Evolutionary conservation across 2,888 invertebrate species (phyloP).

Genomic region (Drosophila paracracens): DNA sequence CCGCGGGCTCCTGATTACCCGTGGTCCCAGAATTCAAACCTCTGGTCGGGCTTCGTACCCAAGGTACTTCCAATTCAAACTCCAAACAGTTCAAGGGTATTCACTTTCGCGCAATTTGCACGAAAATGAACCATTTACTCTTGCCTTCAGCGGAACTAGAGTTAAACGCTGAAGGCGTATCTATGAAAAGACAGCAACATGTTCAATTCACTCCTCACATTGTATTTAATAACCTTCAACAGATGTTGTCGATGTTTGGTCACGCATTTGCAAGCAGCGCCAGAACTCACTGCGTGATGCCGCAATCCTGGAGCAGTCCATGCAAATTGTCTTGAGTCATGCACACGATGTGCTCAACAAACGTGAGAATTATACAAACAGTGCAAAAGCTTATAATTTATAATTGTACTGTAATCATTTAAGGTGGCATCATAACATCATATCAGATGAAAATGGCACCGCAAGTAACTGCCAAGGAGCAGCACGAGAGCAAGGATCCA

Average conservation of each 20-base stretch:
- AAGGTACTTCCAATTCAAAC: too few relatives aligned
- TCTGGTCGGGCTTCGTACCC: too few relatives aligned
- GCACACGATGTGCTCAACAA: constrained; percentile 85
- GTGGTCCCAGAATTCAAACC: too few relatives aligned
- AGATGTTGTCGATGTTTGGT: constrained; percentile 85
- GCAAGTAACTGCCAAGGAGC: constrained; percentile 82
- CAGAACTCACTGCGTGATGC: constrained; percentile 84
- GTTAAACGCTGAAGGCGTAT: too few relatives aligned
- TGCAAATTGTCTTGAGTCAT: constrained; percentile 84
- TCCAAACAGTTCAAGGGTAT: too few relatives aligned
- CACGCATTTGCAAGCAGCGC: constrained; percentile 84
- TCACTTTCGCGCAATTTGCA: too few relatives aligned
- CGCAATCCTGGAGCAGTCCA: constrained; percentile 82
- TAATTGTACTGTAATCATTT: neutral
- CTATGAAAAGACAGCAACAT: neutral
- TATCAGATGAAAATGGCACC: constrained; percentile 85
- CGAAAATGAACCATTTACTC: too few relatives aligned
- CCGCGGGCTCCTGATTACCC: too few relatives aligned
- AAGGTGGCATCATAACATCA: constrained; percentile 85
- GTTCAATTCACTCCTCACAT: neutral
- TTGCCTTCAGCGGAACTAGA: too few relatives aligned
- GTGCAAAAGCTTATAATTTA: neutral
- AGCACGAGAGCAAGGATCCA: constrained; percentile 89
- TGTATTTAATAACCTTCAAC: neutral
- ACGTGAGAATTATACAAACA: constrained; percentile 66